Conservation (phyloP, 2,113 vertebrate species). For the Herpetotheres cachinnans region DNA sequence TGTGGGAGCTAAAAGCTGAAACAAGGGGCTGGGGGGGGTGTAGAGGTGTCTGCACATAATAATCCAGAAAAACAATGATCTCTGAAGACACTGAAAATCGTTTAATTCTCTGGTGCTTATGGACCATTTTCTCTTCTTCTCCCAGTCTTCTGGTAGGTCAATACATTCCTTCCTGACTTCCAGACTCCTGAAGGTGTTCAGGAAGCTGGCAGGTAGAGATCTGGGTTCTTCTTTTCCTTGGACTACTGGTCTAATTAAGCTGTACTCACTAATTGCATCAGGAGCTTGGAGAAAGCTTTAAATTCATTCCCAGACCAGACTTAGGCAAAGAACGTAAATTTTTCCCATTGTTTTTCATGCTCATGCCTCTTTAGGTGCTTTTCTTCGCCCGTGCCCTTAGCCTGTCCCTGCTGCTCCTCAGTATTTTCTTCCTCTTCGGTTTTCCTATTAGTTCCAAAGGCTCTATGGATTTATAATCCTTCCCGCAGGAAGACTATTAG, state of each 20-base stretch:
- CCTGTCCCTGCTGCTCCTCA: background rate
- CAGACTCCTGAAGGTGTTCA: background rate
- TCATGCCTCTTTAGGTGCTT: background rate
- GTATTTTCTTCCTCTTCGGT: background rate
- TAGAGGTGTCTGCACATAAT: background rate
- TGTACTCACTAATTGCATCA: background rate
- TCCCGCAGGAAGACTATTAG: background rate
- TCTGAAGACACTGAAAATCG: background rate
- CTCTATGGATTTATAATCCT: background rate
- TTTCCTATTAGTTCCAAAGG: background rate
- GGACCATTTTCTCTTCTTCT: background rate
- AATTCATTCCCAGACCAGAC: background rate
- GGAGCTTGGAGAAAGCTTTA: background rate
- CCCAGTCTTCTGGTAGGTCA: background rate
- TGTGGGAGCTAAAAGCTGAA: background rate
- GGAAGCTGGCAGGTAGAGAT: background rate
- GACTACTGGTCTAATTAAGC: background rate
- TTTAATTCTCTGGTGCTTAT: background rate
- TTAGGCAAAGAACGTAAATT: background rate
- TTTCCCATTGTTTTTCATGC: background rate
- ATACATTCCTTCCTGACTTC: background rate
- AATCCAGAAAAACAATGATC: background rate
- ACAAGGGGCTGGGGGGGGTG: rapidly evolving
- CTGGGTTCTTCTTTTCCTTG: background rate
- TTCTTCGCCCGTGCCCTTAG: background rate